Base-by-base conservation (phyloP, 2,797 vertebrate genomes). In the Cercopithecus mitis region DNA sequence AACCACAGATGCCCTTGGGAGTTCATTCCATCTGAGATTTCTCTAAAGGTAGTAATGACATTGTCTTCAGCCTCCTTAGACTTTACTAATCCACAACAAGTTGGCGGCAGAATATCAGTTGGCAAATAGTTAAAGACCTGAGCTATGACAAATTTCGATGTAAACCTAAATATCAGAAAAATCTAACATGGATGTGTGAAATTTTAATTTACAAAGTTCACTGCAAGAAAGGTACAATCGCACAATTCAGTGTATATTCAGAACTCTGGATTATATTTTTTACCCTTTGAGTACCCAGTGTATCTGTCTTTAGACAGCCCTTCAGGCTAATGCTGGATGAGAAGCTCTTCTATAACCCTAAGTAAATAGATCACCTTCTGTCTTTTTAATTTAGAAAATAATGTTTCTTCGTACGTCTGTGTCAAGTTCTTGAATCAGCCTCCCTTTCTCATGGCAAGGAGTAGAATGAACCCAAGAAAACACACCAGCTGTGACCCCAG, bases 181-280 rank as follows among this genome's bases (percentile, higher is more conserved):
- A 77, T 41, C 33, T 89, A 64, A 73, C 43, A 24, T 85, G 58
- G 64, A 70, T 25, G 58, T 95, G 52, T 82, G 81, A 97, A 90
- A 90, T 87, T 93, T 94, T 95, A 95, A 95, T 96, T 97, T 95
- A 90, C 27, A 94, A 96, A 58, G 58, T 91, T 39, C 64, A 36
- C 72, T 61, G 14, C 5, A 77, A 47, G 61, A 86, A 76, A 90
- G 17, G 22, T 77, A 77, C 0, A 41, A 19, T 43, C 24, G 43
- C 39, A 50, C 43, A 81, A 43, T 19, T 88, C 70, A 47, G 41
- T 50, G 36, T 47, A 20, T 79, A 67, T 43, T 95, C 77, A 89
- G 52, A 84, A 82, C 20, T 85, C 24, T 17, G 87, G 36, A 14
- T 95, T 82, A 13, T 19, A 25, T 6, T 55, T 87, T 80, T 94